These are phyloP conservation scores for Drosophila saltans DNA, from an alignment of 1,140 invertebrate genomes.

Conservation along the genomic window DNA sequence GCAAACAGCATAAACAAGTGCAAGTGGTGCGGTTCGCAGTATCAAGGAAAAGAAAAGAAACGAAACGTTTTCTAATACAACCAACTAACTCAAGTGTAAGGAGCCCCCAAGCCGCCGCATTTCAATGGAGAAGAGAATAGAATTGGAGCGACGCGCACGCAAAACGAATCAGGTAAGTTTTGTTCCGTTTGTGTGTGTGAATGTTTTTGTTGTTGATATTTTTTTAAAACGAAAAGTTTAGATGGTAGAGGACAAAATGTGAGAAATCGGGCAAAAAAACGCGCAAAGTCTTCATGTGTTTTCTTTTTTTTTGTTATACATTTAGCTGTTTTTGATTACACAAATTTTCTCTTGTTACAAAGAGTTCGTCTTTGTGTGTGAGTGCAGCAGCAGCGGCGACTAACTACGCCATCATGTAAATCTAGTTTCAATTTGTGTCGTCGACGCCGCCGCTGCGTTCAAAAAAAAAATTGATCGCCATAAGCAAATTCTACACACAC, in stretches of 20 bases:
- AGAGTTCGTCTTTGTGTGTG: conserved; percentile 27
- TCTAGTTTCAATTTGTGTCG: conserved; percentile 71
- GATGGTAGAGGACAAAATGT: background rate
- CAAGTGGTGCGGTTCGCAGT: conserved; percentile 29
- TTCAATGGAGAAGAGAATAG: conserved; percentile 95
- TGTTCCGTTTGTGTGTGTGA: background rate
- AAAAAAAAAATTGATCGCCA: conserved; percentile 77
- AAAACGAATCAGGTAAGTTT: conserved; percentile 91
- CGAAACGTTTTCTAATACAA: conserved; percentile 9
- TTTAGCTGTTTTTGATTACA: conserved; percentile 48
- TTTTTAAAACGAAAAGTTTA: background rate
- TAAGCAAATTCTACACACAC: conserved; percentile 72
- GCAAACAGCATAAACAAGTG: conserved; percentile 57
- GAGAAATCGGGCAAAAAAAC: conserved; percentile 43
- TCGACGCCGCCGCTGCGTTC: conserved; percentile 46
- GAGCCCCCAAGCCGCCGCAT: conserved; percentile 43
- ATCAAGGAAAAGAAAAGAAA: conserved; percentile 2
- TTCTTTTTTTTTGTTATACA: background rate
- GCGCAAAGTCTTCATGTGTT: conserved; percentile 47
- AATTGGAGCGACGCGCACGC: conserved; percentile 93
- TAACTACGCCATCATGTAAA: conserved; percentile 72
- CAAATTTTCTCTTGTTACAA: conserved; percentile 41
- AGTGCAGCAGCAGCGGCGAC: conserved; percentile 50
- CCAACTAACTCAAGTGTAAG: conserved; percentile 13
- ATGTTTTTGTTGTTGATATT: conserved; percentile 34